These are phyloP conservation scores for Ianthella basta DNA, from an alignment of 37 sponge, comb jelly and placozoan species.

Conservation along the genomic window DNA sequence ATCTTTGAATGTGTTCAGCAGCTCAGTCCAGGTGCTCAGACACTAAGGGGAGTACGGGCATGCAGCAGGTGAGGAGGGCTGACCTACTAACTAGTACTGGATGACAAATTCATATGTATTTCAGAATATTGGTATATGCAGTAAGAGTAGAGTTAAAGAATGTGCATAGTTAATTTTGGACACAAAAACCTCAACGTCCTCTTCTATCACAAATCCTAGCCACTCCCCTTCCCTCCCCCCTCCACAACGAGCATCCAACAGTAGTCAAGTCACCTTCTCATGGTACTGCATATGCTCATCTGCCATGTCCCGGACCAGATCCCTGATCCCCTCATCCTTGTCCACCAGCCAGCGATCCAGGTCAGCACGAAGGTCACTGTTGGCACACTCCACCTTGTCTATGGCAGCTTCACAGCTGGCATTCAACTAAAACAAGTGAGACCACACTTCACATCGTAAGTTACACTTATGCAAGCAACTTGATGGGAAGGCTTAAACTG, in stretches of 20 bases:
- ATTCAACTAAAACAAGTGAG: slow-evolving; percentile 37
- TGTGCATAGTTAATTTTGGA: too few species aligned
- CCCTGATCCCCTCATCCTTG: slow-evolving; percentile 50
- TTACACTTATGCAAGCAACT: too few species aligned
- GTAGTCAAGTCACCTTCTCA: slow-evolving; percentile 53
- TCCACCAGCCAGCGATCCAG: slow-evolving; percentile 74
- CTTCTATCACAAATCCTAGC: too few species aligned
- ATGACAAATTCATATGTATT: too few species aligned
- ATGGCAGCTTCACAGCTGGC: slow-evolving; percentile 54
- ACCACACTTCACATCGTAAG: not conserved
- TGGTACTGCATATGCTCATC: slow-evolving; percentile 67
- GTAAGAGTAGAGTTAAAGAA: not conserved
- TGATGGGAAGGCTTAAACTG: too few species aligned
- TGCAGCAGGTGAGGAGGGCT: not conserved
- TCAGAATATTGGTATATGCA: too few species aligned
- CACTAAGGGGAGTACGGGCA: not conserved
- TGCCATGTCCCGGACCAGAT: slow-evolving; percentile 45
- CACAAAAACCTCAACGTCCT: too few species aligned
- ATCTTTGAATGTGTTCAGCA: not conserved
- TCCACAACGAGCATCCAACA: too few species aligned
- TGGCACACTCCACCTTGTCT: slow-evolving; percentile 68
- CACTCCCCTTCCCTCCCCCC: too few species aligned
- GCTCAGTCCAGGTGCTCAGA: not conserved
- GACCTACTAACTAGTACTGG: not conserved
- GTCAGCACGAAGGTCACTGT: slow-evolving; percentile 72